Conservation (phyloP, 1,140 invertebrate genomes). For the Drosophila funebris region DNA sequence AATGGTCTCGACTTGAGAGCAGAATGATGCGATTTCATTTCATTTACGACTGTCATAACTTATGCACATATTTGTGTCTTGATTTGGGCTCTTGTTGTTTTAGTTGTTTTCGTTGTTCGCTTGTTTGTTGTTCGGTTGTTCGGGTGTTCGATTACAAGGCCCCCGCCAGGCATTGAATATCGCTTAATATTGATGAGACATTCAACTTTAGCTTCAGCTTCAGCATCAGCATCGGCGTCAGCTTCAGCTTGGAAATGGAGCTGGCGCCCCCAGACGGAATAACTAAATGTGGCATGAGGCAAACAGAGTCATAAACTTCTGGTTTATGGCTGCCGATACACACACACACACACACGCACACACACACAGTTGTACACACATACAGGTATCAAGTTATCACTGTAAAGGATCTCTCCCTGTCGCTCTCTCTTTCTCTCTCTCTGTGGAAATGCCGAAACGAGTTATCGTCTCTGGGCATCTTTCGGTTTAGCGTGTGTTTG, state of each 20-base stretch:
- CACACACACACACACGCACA: conserved; percentile 32
- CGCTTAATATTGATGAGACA: conserved; percentile 75
- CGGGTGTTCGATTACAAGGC: conserved; percentile 66
- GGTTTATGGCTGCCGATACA: conserved; percentile 69
- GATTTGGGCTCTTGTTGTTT: conserved; percentile 46
- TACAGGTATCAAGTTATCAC: conserved; percentile 50
- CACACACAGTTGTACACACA: conserved; percentile 13
- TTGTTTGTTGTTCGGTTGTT: conserved; percentile 15
- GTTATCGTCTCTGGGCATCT: conserved; percentile 73
- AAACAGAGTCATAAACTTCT: conserved; percentile 79
- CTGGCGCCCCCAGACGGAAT: conserved; percentile 65
- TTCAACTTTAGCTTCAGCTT: neutral
- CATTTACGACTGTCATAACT: conserved; percentile 75
- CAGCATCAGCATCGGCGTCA: too few relatives aligned
- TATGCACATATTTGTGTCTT: conserved; percentile 76
- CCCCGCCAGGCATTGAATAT: conserved; percentile 57
- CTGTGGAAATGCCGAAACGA: conserved; percentile 59
- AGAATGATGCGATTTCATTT: conserved; percentile 60
- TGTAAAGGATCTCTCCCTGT: conserved; percentile 54
- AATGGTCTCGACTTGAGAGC: conserved; percentile 24
- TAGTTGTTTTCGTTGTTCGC: conserved; percentile 4
- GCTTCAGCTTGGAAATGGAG: neutral
- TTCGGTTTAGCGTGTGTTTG: conserved; percentile 34
- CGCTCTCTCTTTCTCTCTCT: conserved; percentile 45
- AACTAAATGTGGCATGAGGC: conserved; percentile 71